Base-by-base conservation (phyloP, 2,113 vertebrate genomes). In the Megatriorchis doriae region DNA sequence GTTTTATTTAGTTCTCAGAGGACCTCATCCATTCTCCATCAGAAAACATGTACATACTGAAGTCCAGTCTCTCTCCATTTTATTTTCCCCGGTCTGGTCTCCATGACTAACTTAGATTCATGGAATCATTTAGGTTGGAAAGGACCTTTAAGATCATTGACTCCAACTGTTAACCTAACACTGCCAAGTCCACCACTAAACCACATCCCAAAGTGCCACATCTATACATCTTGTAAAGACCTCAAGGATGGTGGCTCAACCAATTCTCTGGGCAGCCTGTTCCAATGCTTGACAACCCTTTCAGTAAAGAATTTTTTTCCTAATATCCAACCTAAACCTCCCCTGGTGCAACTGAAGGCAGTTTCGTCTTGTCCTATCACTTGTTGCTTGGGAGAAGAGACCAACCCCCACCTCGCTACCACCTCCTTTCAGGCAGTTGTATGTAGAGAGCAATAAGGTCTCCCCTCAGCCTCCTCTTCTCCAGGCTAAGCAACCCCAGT, bases 181-280 rank as follows among this genome's bases (percentile, higher is more conserved):
- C 16, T 70, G 34, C 34, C 34, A 70, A 34, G 34, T 36, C 34
- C 27, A 50, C 45, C 23, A 59, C 23, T 61, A 74, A 81, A 47
- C 9, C 7, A 7, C 0, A 0, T 21, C n/a, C 12, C 3, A 22
- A 53, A 48, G 3, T 32, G 26, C 26, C 31, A 34, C 18, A 42
- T 10, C 10, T 58, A 19, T 1, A 3, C 3, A 3, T 29, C 26
- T 34, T 80, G 61, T 29, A 50, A 62, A 43, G 34, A 11, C 11
- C 32, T 84, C 9, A 38, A 10, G 21, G 34, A 32, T 47, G 7
- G 4, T 65, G 23, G 40, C 16, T 43, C 27, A 9, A 34, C 22
- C 22, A 13, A 13, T 26, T 77, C 22, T 27, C 22, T 43, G 11
- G n/a, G 9, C 32, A 78, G n/a, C 21, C 42, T 50, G 3, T 63